Base-by-base conservation (phyloP, 1,140 invertebrate species). In the Hyposmocoma kahamanoa region DNA sequence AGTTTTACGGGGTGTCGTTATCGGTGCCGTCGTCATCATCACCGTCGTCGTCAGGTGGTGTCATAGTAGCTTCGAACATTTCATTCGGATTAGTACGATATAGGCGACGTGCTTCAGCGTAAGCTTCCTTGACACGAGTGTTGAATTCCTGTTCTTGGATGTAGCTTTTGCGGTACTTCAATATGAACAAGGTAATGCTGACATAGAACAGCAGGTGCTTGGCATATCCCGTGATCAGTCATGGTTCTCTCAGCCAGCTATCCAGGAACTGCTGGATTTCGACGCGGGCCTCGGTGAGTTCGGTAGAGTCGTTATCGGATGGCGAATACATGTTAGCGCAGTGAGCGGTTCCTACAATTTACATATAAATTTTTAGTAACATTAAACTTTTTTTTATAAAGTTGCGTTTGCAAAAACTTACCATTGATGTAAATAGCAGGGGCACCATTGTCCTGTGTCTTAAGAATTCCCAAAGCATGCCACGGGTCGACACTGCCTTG, bases 401-500 rank as follows among this genome's bases (percentile, higher is more conserved):
- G 24, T 26, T 26, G 24, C 11, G 24, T 26, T 26, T 6, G 5
- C 11, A 11, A 11, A 26, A 15, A 62, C 49, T 63, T 75, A 93
- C 92, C 93, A 62, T 91, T 79, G 26, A 94, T 93, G 30, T 87
- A 94, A 63, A 95, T 93, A 4, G 92, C 92, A 15, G 92, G 92
- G 3, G 89, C 84, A 39, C 83, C 56, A 28, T 87, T 70, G 47
- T 89, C 87, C 15, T 75, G 56, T 0, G 92, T 90, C 32, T 88
- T 72, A 1, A 84, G 91, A 15, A 94, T 89, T 26, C 94, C 93
- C 21, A 98, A 86, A 1, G 93, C 93, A 87, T 97, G 96, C 97
- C 97, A 98, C 4, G 96, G 97, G 87, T 98, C 97, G 41, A 97
- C 91, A 1, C 92, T 93, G 43, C 97, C 97, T 74, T 98, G 96